Evolutionary conservation across 1,140 invertebrate genomes (phyloP).

Genomic region (Mylabris phalerata): DNA sequence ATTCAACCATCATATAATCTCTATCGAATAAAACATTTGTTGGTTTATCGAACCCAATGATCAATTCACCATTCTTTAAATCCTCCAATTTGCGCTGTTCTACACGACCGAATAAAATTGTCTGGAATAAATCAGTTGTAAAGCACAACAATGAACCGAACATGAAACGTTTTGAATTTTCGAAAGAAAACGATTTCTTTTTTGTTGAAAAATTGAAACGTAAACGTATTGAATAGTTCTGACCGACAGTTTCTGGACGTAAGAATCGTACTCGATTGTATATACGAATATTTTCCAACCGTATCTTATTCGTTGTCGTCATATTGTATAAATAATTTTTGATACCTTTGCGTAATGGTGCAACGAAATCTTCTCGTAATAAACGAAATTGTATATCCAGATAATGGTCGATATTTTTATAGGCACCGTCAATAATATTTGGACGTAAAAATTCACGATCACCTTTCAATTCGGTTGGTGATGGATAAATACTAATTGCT

Average conservation of each 20-base stretch:
- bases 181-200: constrained; percentile 31
- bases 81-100: constrained; percentile 47
- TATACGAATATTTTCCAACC: constrained; percentile 33
- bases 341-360: constrained; percentile 52
- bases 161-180: constrained; percentile 54
- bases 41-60: constrained; percentile 42
- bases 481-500: constrained; percentile 44
- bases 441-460: constrained; percentile 17
- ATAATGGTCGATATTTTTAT: constrained; percentile 60
- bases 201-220: constrained; percentile 21
- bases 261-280: constrained; percentile 26
- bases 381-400: constrained; percentile 70
- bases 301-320: constrained; percentile 19
- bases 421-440: constrained; percentile 56
- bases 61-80: constrained; percentile 46
- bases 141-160: constrained; percentile 68
- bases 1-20: constrained; percentile 56
- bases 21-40: constrained; percentile 38
- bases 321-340: constrained; percentile 34
- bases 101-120: constrained; percentile 60
- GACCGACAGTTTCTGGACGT: constrained; percentile 15
- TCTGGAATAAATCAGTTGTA: constrained; percentile 59
- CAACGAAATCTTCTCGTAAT: constrained; percentile 66
- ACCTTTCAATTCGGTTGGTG: constrained; percentile 35
- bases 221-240: constrained; percentile 23